Evolutionary conservation across 2,888 invertebrate genomes (phyloP), one percentile per base, ranked within the genome.

Genomic region (Ypsolopha sequella): DNA sequence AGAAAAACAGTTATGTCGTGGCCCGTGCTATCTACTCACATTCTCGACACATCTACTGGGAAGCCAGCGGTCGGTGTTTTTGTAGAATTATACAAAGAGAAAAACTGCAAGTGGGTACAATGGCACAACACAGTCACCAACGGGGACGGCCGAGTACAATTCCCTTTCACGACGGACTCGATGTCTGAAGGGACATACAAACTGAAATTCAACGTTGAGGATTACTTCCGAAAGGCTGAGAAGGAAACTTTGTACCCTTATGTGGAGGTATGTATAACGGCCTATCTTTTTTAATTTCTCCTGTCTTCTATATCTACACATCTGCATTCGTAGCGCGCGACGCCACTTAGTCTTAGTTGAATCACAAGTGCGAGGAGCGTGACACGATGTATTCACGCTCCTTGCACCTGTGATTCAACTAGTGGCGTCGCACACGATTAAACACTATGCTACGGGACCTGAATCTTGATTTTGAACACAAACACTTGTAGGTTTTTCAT

Each of bases 181-280:
- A 91, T 93, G 72, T 79, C 88, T 0, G 80, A 84, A 7, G 95
- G 93, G 3, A 88, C 90, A 33, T 95, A 94, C 66, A 94, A 93
- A 66, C 71, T 95, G 41, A 89, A 90, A 64, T 95, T 92, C 62
- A 91, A 93, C 66, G 91, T 92, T 0, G 90, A 89, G 48, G 88
- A 90, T 55, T 94, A 94, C 70, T 95, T 92, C 61, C 88, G 88
- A 49, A 65, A 79, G 33, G 75, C 78, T 48, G 86, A 89, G 53
- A 87, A 88, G 54, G 88, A 90, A 50, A 91, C 91, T 0, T 84
- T 94, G 56, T 95, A 92, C 73, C 94, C 95, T 0, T 92, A 90
- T 69, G 90, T 94, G 52, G 95, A 94, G 88, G 91, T 91, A 66
- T 68, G 71, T 60, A 47, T 13, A 49, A 34, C 45, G 24, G 4